Percentiles rank a stretch among this genome's conserved stretches.
Conservation (phyloP, 2,888 invertebrate species). For the Drosophila anomalata region DNA sequence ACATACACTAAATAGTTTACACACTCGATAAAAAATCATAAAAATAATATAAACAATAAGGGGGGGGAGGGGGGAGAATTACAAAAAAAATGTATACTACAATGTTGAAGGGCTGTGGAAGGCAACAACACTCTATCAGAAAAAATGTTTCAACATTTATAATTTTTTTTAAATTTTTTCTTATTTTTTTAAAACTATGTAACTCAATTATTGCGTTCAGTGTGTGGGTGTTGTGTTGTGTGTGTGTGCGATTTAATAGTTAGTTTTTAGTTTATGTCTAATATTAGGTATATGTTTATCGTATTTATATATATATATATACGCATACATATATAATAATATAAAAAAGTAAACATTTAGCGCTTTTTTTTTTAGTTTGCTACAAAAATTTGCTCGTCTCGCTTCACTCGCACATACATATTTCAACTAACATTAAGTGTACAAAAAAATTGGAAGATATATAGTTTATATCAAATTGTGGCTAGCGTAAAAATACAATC, state of each 20-base stretch:
- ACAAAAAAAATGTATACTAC: slow-evolving; percentile 10
- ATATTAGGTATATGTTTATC: slow-evolving; percentile 47
- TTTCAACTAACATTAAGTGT: slow-evolving; percentile 73
- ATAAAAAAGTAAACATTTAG: slow-evolving; percentile 55
- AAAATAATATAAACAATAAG: slow-evolving; percentile 17
- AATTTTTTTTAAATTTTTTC: not conserved
- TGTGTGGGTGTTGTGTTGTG: slow-evolving; percentile 30
- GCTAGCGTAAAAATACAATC: slow-evolving; percentile 75
- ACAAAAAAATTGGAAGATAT: slow-evolving; percentile 71
- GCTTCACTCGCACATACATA: slow-evolving; percentile 12
- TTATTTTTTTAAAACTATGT: slow-evolving; percentile 28
- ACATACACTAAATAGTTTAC: slow-evolving; percentile 65
- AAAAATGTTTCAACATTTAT: slow-evolving; percentile 15
- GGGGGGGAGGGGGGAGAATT: not conserved
- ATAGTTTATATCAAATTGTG: slow-evolving; percentile 64
- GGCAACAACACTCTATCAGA: not conserved
- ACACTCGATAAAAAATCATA: slow-evolving; percentile 44
- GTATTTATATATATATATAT: slow-evolving; percentile 42
- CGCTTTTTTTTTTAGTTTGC: slow-evolving; percentile 53
- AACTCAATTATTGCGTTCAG: slow-evolving; percentile 42
- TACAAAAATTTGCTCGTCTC: slow-evolving; percentile 53
- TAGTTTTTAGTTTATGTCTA: slow-evolving; percentile 39
- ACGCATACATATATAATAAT: slow-evolving; percentile 49
- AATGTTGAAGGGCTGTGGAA: slow-evolving; percentile 13
- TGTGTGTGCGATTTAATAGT: slow-evolving; percentile 41